These are phyloP conservation scores for Bimastos eiseni DNA, from an alignment of 2,888 invertebrate genomes.

Conservation along the genomic window DNA sequence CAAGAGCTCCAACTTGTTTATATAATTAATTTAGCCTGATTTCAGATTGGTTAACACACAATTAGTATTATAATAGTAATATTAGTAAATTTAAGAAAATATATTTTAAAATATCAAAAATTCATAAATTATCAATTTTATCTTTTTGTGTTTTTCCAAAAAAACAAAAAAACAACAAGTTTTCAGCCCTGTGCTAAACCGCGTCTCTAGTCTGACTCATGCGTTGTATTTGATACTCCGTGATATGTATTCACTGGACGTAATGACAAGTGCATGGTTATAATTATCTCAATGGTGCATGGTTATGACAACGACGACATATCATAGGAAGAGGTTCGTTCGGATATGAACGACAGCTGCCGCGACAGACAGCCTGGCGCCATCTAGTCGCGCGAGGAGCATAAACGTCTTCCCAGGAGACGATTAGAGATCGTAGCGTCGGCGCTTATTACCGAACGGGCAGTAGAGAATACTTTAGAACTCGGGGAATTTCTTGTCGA, in stretches of 20 bases:
- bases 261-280: not conserved
- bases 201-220: not conserved
- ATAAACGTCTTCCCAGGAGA: not conserved
- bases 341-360: not conserved
- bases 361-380: not conserved
- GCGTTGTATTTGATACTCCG: not conserved
- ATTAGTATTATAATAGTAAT: no score
- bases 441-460: not conserved
- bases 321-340: not conserved
- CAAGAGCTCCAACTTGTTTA: no score
- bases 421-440: not conserved
- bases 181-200: not conserved
- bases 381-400: slow-evolving; percentile 2
- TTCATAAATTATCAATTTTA: no score
- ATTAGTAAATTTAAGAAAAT: no score
- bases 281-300: not conserved
- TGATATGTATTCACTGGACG: not conserved
- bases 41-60: no score
- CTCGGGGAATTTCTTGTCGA: not conserved
- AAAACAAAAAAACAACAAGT: no score
- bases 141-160: no score
- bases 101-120: no score
- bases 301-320: not conserved
- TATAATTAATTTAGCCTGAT: no score
- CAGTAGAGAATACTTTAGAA: not conserved